Base-by-base conservation (phyloP, 2,797 vertebrate genomes). In the Apogon talboti region DNA sequence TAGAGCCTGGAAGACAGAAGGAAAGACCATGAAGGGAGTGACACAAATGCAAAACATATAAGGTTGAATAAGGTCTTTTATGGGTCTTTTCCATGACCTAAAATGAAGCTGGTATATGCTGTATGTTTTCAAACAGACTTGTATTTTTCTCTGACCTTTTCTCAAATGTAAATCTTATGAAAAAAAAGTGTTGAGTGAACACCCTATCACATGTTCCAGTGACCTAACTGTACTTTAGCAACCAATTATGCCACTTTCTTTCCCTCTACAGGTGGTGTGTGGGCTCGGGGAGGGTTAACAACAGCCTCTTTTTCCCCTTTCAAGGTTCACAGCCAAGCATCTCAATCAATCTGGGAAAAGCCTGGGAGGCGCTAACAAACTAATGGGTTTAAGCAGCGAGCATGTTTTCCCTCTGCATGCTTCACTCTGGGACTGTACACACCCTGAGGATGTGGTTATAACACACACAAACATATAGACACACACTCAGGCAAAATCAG, bases 381-480 rank as follows among this genome's bases (percentile, higher is more conserved):
- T 78, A 79, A 82, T 83, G 57, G 63, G 54, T 84, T 85, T 81
- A 65, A 86, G 83, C 72, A 77, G 77, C 54, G 49, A 72, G 78
- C 48, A 49, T 76, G 83, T 87, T 89, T 89, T 79, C 56, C 76
- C 74, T 82, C 66, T 0, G 19, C 74, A 78, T 83, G 79, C 82
- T 83, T 88, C 79, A 80, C 78, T 79, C 69, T 47, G 46, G 47
- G 66, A 37, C 71, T 71, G 71, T 60, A 85, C 85, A 88, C 85
- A 87, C 83, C 78, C 86, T 9, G 63, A 75, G 83, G 81, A 89
- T 84, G 84, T 85, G 72, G 83, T 70, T 76, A 79, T 45, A 38
- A 59, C 70, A 71, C 70, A 71, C 40, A 35, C 52, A 53, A 62
- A 64, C 55, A 66, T 49, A 59, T 49, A 64, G 58, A 71, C 64